phyloP scores from a whole-genome alignment of 2,888 invertebrate genomes.

The Orthosia gracilis region DNA sequence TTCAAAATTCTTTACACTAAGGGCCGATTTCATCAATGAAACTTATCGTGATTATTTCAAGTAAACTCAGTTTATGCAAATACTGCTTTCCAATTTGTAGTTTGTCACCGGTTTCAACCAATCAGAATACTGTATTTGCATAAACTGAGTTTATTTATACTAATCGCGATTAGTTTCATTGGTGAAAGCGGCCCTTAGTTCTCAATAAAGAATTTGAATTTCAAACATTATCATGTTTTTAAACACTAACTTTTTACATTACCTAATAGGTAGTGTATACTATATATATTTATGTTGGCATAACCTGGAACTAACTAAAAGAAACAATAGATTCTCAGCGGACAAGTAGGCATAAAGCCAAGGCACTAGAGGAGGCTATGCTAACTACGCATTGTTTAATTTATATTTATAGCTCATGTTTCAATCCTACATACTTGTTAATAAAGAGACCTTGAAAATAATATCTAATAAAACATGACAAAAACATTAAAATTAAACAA shows the following conservation, averaged over 20 bases:
- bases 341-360: not conserved
- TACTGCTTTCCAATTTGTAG: no score
- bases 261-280: slow-evolving; percentile 16
- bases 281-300: not conserved
- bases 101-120: no score
- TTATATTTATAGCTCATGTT: slow-evolving; percentile 2
- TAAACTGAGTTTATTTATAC: no score
- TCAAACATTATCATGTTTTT: no score
- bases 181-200: no score
- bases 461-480: not conserved
- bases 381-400: slow-evolving; percentile 38
- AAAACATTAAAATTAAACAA: not conserved
- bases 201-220: no score
- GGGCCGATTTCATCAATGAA: no score
- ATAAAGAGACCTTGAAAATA: slow-evolving; percentile 18
- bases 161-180: no score
- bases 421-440: slow-evolving; percentile 1
- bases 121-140: no score
- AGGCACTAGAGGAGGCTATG: not conserved
- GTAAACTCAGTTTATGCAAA: no score
- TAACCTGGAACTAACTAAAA: slow-evolving; percentile 3
- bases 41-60: no score
- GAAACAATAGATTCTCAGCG: slow-evolving; percentile 30
- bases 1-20: no score
- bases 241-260: slow-evolving; percentile 14